Evolutionary conservation across 2,113 vertebrate species (phyloP), one percentile per base, ranked within the genome.

Genomic region (Chlorocebus sabaeus): DNA sequence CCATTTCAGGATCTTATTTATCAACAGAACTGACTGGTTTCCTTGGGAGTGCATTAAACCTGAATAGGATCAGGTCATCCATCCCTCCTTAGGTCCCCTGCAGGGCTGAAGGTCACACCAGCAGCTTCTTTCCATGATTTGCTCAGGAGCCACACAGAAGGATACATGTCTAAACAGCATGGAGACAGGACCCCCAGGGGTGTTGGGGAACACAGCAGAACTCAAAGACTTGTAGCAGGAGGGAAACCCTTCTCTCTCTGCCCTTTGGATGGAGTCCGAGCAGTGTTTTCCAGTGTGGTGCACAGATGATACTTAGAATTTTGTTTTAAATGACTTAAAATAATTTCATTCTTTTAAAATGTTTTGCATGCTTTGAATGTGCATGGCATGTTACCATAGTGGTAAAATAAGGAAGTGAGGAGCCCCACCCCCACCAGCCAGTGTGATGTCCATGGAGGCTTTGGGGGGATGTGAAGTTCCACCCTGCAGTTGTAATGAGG

Each of bases 1-100:
- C 87, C 78, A 70, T 93, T 87, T 84, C 40, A 67, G 48, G 61
- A 38, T 32, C 83, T 76, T 89, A 52, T 70, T 92, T 95, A 87
- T 83, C 75, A 95, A 43, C 30, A 45, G 32, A 70, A 89, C 20
- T 57, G 18, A 64, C 82, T 93, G 61, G 57, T 57, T 20, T 61
- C 40, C 22, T 27, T 23, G 18, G 52, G 68, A 43, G 20, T 78
- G 3, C 23, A 52, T 94, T 88, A 95, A 85, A 22, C 6, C 30
- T 45, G 45, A 57, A 59, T 3, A 91, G 27, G 78, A 27, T 14
- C 18, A 45, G 25, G 16, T 40, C 45, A 18, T 43, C 22, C 22
- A 25, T 14, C 70, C 52, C 20, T 89, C 32, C 3, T 35, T 27
- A 30, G 13, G 23, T 25, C 3, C 35, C 52, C 55, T 50, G 40